Conservation (phyloP, 2,888 invertebrate genomes). For the Cosmia pyralina region DNA sequence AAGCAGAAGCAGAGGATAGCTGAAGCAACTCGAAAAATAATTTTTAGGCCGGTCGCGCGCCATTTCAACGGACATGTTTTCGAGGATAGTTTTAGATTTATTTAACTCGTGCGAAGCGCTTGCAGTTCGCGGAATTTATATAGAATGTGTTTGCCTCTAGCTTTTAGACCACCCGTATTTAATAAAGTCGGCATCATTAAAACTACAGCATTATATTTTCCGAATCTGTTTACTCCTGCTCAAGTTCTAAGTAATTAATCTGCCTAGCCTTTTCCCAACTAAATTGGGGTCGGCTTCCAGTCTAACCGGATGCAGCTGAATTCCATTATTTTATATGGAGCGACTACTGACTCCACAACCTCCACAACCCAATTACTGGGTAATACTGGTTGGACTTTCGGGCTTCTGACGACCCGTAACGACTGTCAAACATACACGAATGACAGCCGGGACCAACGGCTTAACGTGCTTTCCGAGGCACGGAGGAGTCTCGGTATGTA, state of each 20-base stretch:
- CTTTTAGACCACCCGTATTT: neutral
- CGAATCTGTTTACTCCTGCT: neutral
- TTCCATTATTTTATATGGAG: too few relatives aligned
- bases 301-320: too few relatives aligned
- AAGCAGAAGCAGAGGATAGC: neutral
- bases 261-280: too few relatives aligned
- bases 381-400: too few relatives aligned
- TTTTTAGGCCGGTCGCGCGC: slow-evolving; percentile 18
- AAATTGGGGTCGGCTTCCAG: too few relatives aligned
- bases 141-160: slow-evolving; percentile 10
- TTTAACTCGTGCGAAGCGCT: slow-evolving; percentile 22
- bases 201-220: neutral
- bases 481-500: too few relatives aligned
- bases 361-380: too few relatives aligned
- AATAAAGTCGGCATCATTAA: slow-evolving; percentile 14
- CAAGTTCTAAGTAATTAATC: neutral
- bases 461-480: too few relatives aligned
- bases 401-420: too few relatives aligned
- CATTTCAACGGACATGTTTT: slow-evolving; percentile 29
- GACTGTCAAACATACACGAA: too few relatives aligned
- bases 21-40: slow-evolving; percentile 13
- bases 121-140: slow-evolving; percentile 19
- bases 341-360: too few relatives aligned
- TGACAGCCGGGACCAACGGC: too few relatives aligned
- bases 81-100: slow-evolving; percentile 32